Base-by-base conservation (phyloP, 2,797 vertebrate genomes). In the Numenius phaeopus region DNA sequence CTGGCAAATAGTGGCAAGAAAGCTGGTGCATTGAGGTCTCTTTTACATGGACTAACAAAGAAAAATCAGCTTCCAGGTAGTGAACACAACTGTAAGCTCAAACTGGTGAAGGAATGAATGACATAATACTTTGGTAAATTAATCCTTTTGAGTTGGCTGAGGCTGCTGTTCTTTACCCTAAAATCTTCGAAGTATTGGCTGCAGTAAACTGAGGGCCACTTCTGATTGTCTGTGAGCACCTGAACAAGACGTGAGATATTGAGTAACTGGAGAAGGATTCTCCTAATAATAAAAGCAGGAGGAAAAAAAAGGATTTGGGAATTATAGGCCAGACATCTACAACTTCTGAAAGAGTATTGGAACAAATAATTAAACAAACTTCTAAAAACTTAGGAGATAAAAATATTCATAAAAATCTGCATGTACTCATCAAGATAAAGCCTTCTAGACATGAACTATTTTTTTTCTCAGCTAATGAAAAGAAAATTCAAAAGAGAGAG, bases 141-240 rank as follows among this genome's bases (percentile, higher is more conserved):
- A 61, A 18, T 39, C 17, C 1, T 77, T 80, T 80, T 24, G 49
- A 18, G 26, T 37, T 87, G 40, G 11, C 7, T 0, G 0, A 32
- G 6, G 8, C 22, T 66, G 59, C 55, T 81, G 16, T 0, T 0
- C 22, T 85, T 77, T 57, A 40, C 65, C 5, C 5, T 72, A 24
- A 80, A 57, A 40, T n/a, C 8, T 73, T 83, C 32, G 11, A 89
- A 49, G 9, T 69, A n/a, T 34, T 86, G 58, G 13, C 29, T 91
- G 17, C 50, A n/a, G 49, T 70, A 80, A 83, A 49, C n/a, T 61
- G 9, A 62, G 20, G 50, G 9, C 13, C 7, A 18, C 20, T 83
- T 83, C 24, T 66, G 15, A 14, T 42, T 76, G 24, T 34, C 44
- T 40, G 23, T 15, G 22, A 92, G 14, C 11, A 47, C 27, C 64